These are phyloP conservation scores for Trigoniulus corallinus DNA, from an alignment of 1,140 invertebrate genomes.

Conservation along the genomic window DNA sequence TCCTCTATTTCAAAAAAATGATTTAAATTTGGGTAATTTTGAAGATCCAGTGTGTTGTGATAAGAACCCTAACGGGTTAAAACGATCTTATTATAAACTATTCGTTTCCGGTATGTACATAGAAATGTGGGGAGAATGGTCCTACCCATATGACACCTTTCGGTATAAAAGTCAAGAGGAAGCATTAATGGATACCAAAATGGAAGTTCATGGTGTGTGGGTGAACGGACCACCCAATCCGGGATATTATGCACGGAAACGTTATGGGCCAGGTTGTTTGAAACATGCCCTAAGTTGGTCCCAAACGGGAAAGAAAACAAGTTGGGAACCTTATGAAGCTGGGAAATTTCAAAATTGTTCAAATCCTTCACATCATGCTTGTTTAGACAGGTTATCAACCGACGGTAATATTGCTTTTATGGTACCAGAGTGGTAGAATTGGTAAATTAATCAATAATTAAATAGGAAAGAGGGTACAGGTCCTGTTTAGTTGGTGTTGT, in stretches of 20 bases:
- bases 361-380: slow-evolving; percentile 4
- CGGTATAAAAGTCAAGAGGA: no score
- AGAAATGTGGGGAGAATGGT: slow-evolving; percentile 2
- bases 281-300: slow-evolving; percentile 13
- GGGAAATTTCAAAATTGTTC: slow-evolving; percentile 9
- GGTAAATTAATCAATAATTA: no score
- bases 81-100: background rate
- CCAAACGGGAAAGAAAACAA: background rate
- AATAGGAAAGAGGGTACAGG: no score
- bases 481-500: no score
- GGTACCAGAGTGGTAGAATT: background rate
- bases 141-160: no score
- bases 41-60: no score
- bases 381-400: slow-evolving; percentile 2
- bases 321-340: slow-evolving; percentile 1
- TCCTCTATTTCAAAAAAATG: slow-evolving; percentile 10
- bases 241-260: slow-evolving; percentile 20
- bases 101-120: slow-evolving; percentile 6
- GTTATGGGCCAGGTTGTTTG: slow-evolving; percentile 18
- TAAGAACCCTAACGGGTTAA: no score
- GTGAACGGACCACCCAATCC: slow-evolving; percentile 18
- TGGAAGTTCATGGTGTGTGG: no score
- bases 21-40: slow-evolving; percentile 10
- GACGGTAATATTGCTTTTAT: slow-evolving; percentile 8
- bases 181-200: no score